Percentiles rank a stretch among this genome's conserved stretches.
These are phyloP conservation scores for Euspilapteryx auroguttella DNA, from an alignment of 2,888 invertebrate genomes.

Conservation along the genomic window DNA sequence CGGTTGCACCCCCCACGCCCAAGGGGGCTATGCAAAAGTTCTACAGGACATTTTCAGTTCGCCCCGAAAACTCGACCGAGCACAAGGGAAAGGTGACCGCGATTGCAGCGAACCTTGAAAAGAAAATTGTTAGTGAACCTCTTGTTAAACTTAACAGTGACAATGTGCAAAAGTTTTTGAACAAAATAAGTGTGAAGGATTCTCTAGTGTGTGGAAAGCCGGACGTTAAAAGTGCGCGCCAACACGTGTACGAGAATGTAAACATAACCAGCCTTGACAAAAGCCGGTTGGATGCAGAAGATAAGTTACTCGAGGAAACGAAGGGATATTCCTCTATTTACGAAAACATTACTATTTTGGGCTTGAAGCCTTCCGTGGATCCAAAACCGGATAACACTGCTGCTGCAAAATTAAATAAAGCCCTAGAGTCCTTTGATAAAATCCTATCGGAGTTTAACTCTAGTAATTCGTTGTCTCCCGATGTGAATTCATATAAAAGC, in stretches of 20 bases:
- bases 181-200: constrained; percentile 23
- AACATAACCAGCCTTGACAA: constrained; percentile 26
- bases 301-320: constrained; percentile 31
- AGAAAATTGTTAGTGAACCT: constrained; percentile 38
- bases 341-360: constrained; percentile 48
- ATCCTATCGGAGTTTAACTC: constrained; percentile 42
- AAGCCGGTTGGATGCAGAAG: constrained; percentile 15
- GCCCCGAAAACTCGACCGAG: constrained; percentile 30
- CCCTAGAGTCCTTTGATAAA: constrained; percentile 53
- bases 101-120: constrained; percentile 47
- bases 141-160: constrained; percentile 27
- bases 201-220: constrained; percentile 25
- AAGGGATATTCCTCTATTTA: constrained; percentile 51
- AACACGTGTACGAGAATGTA: constrained; percentile 51
- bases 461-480: constrained; percentile 22
- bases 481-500: constrained; percentile 18
- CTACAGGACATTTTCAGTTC: constrained; percentile 55
- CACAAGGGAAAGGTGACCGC: constrained; percentile 51
- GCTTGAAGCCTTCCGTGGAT: constrained; percentile 16
- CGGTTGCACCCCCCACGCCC: constrained; percentile 26
- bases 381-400: constrained; percentile 13
- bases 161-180: constrained; percentile 36
- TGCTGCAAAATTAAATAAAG: constrained; percentile 42
- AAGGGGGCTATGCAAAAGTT: constrained; percentile 47
- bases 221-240: no score